Evolutionary conservation across 2,888 invertebrate genomes (phyloP).

Genomic region (Meliscaeva auricollis): DNA sequence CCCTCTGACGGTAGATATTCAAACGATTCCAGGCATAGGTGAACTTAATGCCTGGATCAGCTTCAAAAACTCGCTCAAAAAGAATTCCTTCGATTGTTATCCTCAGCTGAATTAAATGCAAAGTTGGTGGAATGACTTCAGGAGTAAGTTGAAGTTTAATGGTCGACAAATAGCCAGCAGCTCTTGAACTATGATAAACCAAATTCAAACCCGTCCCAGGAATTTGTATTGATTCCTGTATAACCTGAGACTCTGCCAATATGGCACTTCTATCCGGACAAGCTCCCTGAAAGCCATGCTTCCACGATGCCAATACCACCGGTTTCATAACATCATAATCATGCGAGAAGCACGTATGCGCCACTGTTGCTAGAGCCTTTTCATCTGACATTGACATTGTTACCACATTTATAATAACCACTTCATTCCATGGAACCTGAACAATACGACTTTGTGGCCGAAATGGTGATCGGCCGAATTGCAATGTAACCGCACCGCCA

Average conservation of each 20-base stretch:
- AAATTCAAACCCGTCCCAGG: slow-evolving; percentile 98
- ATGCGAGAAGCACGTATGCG: slow-evolving; percentile 93
- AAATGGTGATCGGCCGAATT: slow-evolving; percentile 96
- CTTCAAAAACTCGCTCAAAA: slow-evolving; percentile 96
- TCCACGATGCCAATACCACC: slow-evolving; percentile 96
- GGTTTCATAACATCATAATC: slow-evolving; percentile 97
- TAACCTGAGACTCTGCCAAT: slow-evolving; percentile 95
- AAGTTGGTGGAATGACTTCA: slow-evolving; percentile 90
- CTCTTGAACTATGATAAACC: slow-evolving; percentile 97
- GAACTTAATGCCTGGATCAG: slow-evolving; percentile 97
- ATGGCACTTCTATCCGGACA: slow-evolving; percentile 96
- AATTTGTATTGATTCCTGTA: slow-evolving; percentile 97
- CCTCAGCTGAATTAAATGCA: slow-evolving; percentile 94
- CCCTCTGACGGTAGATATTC: slow-evolving; percentile 97
- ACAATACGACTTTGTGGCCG: slow-evolving; percentile 94
- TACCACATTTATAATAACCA: slow-evolving; percentile 95
- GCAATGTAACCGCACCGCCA: slow-evolving; percentile 97
- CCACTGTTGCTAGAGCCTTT: slow-evolving; percentile 87
- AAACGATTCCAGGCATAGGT: slow-evolving; percentile 98
- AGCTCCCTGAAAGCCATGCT: slow-evolving; percentile 97
- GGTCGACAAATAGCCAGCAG: slow-evolving; percentile 96
- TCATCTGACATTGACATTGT: slow-evolving; percentile 93
- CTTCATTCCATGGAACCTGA: slow-evolving; percentile 98
- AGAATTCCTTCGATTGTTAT: slow-evolving; percentile 98
- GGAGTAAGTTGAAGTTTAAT: slow-evolving; percentile 96